Base-by-base conservation (phyloP, 2,113 vertebrate genomes). In the Dryoscopus gambensis region DNA sequence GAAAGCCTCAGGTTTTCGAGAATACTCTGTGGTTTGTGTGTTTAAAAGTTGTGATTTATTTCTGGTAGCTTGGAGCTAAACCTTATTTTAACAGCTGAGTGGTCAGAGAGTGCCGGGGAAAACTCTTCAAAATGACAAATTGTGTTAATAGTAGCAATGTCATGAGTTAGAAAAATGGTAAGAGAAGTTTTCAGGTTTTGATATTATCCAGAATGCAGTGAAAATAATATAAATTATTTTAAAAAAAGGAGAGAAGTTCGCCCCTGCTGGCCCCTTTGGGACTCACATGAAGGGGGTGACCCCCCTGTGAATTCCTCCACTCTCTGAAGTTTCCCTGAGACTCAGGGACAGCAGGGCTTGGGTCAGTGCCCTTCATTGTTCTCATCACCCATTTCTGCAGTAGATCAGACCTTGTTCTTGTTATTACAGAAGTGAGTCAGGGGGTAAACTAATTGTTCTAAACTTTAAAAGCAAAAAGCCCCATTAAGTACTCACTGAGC, bases 401-500 rank as follows among this genome's bases (percentile, higher is more conserved):
- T n/a, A 90, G 79, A 73, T 78, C n/a, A 68, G 13, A 52, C 59
- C 74, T 94, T 35, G 3, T 37, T 89, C 39, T 44, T 63, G 40
- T 89, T 88, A n/a, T 60, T 95, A 37, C 57, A 89, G 53, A 27
- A 49, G 55, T 93, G 92, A 98, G 92, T 93, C 97, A 96, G n/a
- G 75, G 78, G 53, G 50, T 57, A 94, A 75, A 37, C 25, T 60
- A 60, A 81, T 87, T 69, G 27, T 62, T 84, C 60, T 75, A 44
- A 52, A 76, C 70, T 67, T 69, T 5, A 47, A 60, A 50, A 95
- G 91, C 86, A 84, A 73, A 82, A 74, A 40, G 56, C 9, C 9
- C 27, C 40, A 42, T 87, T 42, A 60, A 57, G 63, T 49, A 6
- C 63, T 90, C 47, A 4, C 9, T 24, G 73, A 87, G 71, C 79